phyloP scores from a whole-genome alignment of 1,140 invertebrate species.

The Orchesella cincta region DNA sequence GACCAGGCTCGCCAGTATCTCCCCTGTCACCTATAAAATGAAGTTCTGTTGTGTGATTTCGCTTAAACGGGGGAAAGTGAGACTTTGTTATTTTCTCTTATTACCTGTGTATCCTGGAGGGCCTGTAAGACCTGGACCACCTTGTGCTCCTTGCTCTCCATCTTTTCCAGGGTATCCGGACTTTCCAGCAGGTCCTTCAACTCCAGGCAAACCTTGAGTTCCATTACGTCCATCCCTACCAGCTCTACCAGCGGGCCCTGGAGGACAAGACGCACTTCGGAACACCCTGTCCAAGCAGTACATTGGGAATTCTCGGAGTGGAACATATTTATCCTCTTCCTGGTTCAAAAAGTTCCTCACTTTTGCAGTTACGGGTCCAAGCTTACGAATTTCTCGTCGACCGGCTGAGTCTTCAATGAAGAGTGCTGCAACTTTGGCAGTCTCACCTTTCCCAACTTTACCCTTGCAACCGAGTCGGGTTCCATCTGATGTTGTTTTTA shows the following conservation, averaged over 20 bases:
- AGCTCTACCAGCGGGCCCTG: background rate
- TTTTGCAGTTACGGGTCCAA: background rate
- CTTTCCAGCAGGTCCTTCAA: background rate
- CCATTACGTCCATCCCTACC: background rate
- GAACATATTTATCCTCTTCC: slow-evolving; percentile 30
- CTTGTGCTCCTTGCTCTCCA: background rate
- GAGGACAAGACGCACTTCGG: slow-evolving; percentile 21
- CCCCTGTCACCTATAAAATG: background rate
- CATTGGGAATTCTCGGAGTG: slow-evolving; percentile 26
- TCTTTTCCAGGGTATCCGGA: background rate
- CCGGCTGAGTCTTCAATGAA: slow-evolving; percentile 30
- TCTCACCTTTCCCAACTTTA: slow-evolving; percentile 7
- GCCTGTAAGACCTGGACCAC: background rate
- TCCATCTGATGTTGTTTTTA: slow-evolving; percentile 27
- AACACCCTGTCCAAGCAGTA: slow-evolving; percentile 27
- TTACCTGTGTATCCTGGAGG: background rate
- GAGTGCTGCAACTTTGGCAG: background rate
- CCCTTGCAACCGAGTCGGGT: slow-evolving; percentile 24
- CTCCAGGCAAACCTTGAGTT: background rate
- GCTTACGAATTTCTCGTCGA: slow-evolving; percentile 4
- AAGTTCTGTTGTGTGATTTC: background rate
- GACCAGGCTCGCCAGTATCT: background rate
- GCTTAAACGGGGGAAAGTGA: background rate
- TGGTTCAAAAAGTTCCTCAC: background rate
- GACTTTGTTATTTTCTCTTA: background rate